These are phyloP conservation scores for Calidris pygmaea DNA, from an alignment of 2,113 vertebrate genomes.

Conservation along the genomic window DNA sequence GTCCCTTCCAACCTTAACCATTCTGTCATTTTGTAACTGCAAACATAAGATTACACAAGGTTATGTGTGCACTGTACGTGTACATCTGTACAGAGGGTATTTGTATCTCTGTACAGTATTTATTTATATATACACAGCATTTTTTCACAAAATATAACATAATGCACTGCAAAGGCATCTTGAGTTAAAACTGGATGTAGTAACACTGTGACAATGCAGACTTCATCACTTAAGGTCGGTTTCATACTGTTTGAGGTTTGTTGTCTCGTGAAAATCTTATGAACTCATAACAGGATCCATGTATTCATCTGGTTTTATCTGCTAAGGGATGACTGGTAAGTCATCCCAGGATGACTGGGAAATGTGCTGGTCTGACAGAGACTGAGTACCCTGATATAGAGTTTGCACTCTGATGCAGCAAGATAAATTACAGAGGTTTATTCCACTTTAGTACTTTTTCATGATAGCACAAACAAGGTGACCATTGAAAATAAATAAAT, in stretches of 20 bases:
- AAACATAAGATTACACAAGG: rapidly evolving
- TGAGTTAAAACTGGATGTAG: neutral
- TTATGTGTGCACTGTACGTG: neutral
- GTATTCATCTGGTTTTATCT: constrained; percentile 1
- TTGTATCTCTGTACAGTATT: neutral
- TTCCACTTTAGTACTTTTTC: neutral
- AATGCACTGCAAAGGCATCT: neutral
- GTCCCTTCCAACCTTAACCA: neutral
- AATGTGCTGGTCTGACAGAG: constrained; percentile 27
- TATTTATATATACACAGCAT: neutral
- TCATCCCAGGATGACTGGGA: neutral
- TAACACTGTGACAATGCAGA: neutral
- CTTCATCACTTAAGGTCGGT: neutral
- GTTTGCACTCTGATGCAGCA: neutral
- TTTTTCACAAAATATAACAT: neutral
- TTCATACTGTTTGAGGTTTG: neutral
- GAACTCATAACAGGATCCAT: neutral
- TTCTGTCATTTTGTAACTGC: neutral
- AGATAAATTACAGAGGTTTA: constrained; percentile 7
- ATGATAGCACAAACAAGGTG: neutral
- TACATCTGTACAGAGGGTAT: neutral
- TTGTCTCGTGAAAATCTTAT: neutral
- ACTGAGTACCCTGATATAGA: neutral
- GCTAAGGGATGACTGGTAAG: neutral
- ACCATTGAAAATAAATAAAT: neutral